These are phyloP conservation scores for Rhizoglyphus robini DNA, from an alignment of 1,140 invertebrate species.

Conservation along the genomic window DNA sequence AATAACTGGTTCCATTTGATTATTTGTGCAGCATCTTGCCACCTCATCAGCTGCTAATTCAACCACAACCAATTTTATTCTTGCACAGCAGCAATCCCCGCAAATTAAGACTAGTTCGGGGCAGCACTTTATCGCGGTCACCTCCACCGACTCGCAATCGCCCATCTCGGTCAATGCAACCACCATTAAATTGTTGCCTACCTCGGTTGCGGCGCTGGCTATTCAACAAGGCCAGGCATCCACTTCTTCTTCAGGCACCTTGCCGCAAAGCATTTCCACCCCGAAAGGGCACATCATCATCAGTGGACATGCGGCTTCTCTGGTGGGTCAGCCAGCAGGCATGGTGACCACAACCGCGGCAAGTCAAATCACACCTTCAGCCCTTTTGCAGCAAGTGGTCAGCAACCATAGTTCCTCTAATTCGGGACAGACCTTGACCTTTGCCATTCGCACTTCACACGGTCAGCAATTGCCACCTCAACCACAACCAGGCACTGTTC, in stretches of 20 bases:
- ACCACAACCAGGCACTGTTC: background rate
- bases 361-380: background rate
- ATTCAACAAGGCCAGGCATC: background rate
- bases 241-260: background rate
- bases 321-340: background rate
- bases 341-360: background rate
- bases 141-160: background rate
- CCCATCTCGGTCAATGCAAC: background rate
- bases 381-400: slow-evolving; percentile 7
- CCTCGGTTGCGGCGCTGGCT: background rate
- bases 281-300: slow-evolving; percentile 13
- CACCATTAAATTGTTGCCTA: background rate
- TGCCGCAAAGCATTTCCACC: background rate
- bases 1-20: no score
- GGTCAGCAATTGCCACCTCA: background rate
- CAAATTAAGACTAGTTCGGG: background rate
- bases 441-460: background rate
- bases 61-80: background rate
- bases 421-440: background rate
- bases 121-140: background rate
- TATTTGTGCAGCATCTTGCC: background rate
- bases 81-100: background rate
- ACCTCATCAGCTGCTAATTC: background rate
- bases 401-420: background rate
- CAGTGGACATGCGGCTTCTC: background rate